These are phyloP conservation scores for Frieseomelitta varia DNA, from an alignment of 1,140 invertebrate species.

Conservation along the genomic window DNA sequence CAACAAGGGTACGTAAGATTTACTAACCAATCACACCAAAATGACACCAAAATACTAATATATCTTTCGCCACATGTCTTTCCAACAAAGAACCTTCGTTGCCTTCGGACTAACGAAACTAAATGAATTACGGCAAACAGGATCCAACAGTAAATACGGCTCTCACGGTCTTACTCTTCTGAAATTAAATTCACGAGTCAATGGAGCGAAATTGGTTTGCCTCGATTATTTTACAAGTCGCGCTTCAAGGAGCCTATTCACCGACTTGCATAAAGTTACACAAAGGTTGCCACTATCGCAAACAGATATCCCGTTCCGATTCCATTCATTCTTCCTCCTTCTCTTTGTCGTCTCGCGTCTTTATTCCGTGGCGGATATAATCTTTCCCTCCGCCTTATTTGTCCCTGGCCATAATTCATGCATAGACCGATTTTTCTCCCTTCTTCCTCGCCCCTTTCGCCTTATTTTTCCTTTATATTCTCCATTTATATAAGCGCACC, in stretches of 20 bases:
- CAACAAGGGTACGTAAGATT: too few relatives aligned
- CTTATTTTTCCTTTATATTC: conserved; percentile 21
- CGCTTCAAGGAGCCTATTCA: background rate
- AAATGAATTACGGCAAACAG: too few relatives aligned
- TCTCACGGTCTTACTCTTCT: background rate
- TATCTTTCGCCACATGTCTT: too few relatives aligned
- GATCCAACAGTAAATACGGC: background rate
- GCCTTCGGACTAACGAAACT: too few relatives aligned
- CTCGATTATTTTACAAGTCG: background rate
- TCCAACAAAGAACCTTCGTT: too few relatives aligned
- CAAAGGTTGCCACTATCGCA: background rate
- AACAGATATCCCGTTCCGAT: background rate
- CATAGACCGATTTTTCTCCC: conserved; percentile 24
- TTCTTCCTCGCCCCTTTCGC: background rate
- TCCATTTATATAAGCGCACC: conserved; percentile 9
- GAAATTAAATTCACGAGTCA: background rate
- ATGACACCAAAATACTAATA: too few relatives aligned
- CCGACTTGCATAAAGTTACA: conserved; percentile 2
- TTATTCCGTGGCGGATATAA: conserved; percentile 9
- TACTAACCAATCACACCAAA: too few relatives aligned
- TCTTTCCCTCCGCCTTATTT: conserved; percentile 20
- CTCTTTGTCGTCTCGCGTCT: conserved; percentile 8
- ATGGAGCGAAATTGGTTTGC: conserved; percentile 3
- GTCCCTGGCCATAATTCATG: conserved; percentile 18
- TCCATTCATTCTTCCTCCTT: background rate